These are phyloP conservation scores for Epistrophe grossulariae DNA, from an alignment of 2,888 invertebrate species.

Conservation along the genomic window DNA sequence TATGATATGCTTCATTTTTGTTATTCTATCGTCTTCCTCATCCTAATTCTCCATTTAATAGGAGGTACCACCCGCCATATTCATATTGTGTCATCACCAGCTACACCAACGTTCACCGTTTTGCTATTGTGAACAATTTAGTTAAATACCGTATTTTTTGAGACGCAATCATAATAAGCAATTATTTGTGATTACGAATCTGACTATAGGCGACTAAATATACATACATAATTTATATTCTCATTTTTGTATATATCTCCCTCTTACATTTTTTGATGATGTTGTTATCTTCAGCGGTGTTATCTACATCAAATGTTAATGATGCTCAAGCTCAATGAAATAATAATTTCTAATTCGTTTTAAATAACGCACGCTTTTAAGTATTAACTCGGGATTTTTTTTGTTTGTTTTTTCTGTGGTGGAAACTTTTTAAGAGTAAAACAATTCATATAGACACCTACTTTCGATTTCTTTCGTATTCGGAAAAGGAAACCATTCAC, in stretches of 20 bases:
- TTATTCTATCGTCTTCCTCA: constrained; percentile 3
- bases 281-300: not conserved
- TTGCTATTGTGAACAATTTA: constrained; percentile 38
- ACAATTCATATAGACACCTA: not conserved
- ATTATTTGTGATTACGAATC: constrained; percentile 70
- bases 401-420: not conserved
- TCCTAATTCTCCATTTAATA: not conserved
- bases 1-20: not conserved
- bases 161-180: constrained; percentile 72
- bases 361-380: constrained; percentile 10
- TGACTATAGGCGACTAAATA: constrained; percentile 25
- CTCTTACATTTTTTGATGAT: not conserved
- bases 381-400: not conserved
- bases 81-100: constrained; percentile 26
- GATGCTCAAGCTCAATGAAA: constrained; percentile 17
- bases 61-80: constrained; percentile 18
- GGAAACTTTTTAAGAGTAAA: not conserved
- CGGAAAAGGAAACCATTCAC: constrained; percentile 19
- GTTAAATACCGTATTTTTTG: constrained; percentile 38
- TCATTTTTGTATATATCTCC: not conserved
- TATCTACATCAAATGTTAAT: constrained; percentile 15
- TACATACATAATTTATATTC: not conserved
- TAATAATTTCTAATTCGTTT: constrained; percentile 64
- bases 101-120: not conserved
- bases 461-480: constrained; percentile 57